Evolutionary conservation across 2,888 invertebrate species (phyloP).

Genomic region (Rotaria sp.): DNA sequence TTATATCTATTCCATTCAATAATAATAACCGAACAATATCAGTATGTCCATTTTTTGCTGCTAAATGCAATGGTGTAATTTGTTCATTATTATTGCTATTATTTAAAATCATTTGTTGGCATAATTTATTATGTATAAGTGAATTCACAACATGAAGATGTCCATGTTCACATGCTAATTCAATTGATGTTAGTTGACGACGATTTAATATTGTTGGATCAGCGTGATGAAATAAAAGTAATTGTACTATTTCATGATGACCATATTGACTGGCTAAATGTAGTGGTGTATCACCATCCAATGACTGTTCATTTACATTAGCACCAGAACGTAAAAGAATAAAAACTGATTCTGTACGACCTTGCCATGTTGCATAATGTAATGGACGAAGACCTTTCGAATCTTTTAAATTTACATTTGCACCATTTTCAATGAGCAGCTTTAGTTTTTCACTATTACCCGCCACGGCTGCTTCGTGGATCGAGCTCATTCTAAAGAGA

Average conservation of each 20-base stretch:
- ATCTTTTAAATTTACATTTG: constrained; percentile 51
- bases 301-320: constrained; percentile 49
- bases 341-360: constrained; percentile 49
- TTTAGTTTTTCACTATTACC: constrained; percentile 54
- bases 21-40: constrained; percentile 56
- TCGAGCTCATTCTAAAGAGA: background rate
- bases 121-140: constrained; percentile 15
- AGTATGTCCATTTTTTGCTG: constrained; percentile 55
- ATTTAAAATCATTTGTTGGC: constrained; percentile 1
- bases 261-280: constrained; percentile 53
- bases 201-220: constrained; percentile 24
- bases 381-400: constrained; percentile 54
- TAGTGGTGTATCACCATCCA: constrained; percentile 51
- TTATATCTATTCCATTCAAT: constrained; percentile 56
- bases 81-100: constrained; percentile 2
- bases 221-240: constrained; percentile 22
- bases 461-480: background rate
- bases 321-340: constrained; percentile 49
- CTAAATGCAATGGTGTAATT: constrained; percentile 49
- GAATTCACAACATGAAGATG: constrained; percentile 46
- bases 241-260: background rate
- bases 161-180: constrained; percentile 58
- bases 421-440: constrained; percentile 54
- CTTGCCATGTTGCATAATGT: constrained; percentile 55
- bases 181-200: constrained; percentile 53